Evolutionary conservation across 2,797 vertebrate species (phyloP).

Genomic region (Bradypodion pumilum): DNA sequence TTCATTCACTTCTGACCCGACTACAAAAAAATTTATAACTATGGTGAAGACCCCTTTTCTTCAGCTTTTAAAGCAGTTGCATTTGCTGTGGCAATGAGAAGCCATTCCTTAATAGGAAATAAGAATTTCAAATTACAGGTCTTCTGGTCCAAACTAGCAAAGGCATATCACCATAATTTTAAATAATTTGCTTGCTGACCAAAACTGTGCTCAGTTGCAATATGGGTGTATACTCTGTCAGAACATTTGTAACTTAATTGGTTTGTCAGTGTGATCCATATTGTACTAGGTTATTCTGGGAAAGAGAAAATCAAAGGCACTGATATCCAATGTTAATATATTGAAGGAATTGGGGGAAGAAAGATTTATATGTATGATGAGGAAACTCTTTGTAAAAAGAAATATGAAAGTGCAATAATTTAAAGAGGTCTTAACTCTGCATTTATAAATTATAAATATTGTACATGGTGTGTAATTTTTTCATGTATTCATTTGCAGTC

Average conservation of each 20-base stretch:
- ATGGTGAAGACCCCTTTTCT: slow-evolving; percentile 63
- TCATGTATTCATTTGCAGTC: slow-evolving; percentile 81
- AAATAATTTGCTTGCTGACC: slow-evolving; percentile 62
- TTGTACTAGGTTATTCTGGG: slow-evolving; percentile 55
- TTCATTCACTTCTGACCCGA: slow-evolving; percentile 34
- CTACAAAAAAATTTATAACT: slow-evolving; percentile 65
- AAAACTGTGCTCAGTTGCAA: slow-evolving; percentile 69
- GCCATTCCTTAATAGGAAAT: slow-evolving; percentile 38
- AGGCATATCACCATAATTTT: slow-evolving; percentile 42
- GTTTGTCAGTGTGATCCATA: slow-evolving; percentile 57
- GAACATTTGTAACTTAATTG: slow-evolving; percentile 23
- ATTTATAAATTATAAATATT: slow-evolving; percentile 86
- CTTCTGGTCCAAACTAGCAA: slow-evolving; percentile 38
- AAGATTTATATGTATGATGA: slow-evolving; percentile 65
- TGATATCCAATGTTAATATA: slow-evolving; percentile 62
- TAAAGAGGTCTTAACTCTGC: slow-evolving; percentile 82
- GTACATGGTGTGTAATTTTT: slow-evolving; percentile 84
- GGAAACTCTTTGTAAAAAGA: slow-evolving; percentile 73
- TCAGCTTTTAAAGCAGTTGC: slow-evolving; percentile 37
- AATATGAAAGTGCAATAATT: slow-evolving; percentile 83
- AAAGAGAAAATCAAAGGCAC: slow-evolving; percentile 64
- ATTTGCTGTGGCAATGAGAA: slow-evolving; percentile 40
- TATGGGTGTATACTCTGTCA: slow-evolving; percentile 56
- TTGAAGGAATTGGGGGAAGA: slow-evolving; percentile 59
- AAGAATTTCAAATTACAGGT: slow-evolving; percentile 41